Evolutionary conservation across 2,797 vertebrate genomes (phyloP).

Genomic region (Ctenopoma multispine): DNA sequence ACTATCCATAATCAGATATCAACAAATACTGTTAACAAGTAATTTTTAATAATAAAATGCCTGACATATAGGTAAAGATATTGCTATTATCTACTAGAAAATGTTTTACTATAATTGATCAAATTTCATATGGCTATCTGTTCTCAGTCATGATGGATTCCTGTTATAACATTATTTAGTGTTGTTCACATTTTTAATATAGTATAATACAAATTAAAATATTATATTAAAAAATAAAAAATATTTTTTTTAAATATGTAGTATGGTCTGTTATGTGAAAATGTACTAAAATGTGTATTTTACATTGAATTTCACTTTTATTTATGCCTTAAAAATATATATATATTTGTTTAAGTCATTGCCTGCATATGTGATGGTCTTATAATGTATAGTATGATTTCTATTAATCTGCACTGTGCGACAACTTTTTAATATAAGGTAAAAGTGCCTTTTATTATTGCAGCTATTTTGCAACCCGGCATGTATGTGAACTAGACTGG

Average conservation of each 20-base stretch:
- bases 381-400: neutral
- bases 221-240: too few relatives aligned
- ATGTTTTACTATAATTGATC: neutral
- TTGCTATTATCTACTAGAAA: too few relatives aligned
- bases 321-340: neutral
- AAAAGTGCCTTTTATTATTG: constrained; percentile 6
- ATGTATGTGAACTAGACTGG: constrained; percentile 11
- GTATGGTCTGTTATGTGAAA: neutral
- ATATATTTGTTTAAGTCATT: neutral
- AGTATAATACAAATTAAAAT: too few relatives aligned
- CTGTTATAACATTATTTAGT: neutral
- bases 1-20: too few relatives aligned
- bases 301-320: neutral
- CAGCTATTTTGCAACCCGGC: neutral
- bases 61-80: neutral
- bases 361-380: neutral
- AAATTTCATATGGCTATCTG: neutral
- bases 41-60: neutral
- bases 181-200: neutral
- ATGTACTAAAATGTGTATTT: neutral
- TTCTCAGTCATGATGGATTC: neutral
- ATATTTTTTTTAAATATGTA: too few relatives aligned
- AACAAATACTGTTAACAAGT: neutral
- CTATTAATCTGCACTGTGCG: neutral
- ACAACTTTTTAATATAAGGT: constrained; percentile 9